Percentiles rank a stretch among this genome's conserved stretches.
These are phyloP conservation scores for Sandelia bainsii DNA, from an alignment of 2,797 vertebrate species.

Conservation along the genomic window DNA sequence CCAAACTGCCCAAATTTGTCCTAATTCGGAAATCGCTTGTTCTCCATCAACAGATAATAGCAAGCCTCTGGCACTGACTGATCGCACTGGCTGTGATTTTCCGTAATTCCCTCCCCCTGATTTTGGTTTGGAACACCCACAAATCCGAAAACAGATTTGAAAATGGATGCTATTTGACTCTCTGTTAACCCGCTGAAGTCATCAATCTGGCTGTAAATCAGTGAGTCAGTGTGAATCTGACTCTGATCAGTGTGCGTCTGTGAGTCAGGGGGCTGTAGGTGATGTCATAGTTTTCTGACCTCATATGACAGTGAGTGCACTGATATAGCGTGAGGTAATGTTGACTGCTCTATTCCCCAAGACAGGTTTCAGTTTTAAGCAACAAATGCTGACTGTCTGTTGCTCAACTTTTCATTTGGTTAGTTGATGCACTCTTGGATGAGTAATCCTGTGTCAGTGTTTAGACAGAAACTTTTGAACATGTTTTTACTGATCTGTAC, in stretches of 20 bases:
- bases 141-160: not conserved
- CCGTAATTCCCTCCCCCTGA: not conserved
- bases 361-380: not conserved
- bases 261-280: conserved; percentile 10
- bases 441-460: no score
- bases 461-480: no score
- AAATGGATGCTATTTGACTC: not conserved
- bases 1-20: conserved; percentile 24
- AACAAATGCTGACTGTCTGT: conserved; percentile 4
- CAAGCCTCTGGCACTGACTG: conserved; percentile 7
- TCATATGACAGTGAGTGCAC: not conserved
- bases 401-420: no score
- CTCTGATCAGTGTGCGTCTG: conserved; percentile 12
- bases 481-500: no score
- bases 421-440: no score
- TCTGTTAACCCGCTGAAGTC: not conserved
- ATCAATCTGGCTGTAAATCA: conserved; percentile 19
- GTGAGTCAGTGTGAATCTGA: not conserved
- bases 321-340: no score
- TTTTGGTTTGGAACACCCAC: conserved; percentile 9
- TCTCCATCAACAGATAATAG: conserved; percentile 33
- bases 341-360: not conserved
- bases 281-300: conserved; percentile 24
- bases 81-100: conserved; percentile 12
- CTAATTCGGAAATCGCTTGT: conserved; percentile 27